phyloP scores from a whole-genome alignment of 2,113 vertebrate species.

The Rhinogobius similis region DNA sequence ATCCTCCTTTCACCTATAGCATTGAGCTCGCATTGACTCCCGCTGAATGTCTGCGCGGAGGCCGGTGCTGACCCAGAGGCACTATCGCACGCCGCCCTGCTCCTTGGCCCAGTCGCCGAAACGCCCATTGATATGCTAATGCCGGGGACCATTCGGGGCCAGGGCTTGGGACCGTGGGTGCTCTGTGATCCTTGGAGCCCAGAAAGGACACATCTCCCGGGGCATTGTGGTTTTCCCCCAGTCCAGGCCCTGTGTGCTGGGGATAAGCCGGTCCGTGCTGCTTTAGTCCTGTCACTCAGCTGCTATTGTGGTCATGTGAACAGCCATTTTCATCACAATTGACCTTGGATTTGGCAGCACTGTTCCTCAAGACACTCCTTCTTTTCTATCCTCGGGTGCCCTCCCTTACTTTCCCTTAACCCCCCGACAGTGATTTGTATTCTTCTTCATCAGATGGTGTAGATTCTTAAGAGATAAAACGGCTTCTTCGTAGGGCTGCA shows the following conservation, averaged over 20 bases:
- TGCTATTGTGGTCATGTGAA: conserved; percentile 74
- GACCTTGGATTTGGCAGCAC: conserved; percentile 70
- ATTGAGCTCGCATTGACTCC: conserved; percentile 65
- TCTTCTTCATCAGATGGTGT: conserved; percentile 36
- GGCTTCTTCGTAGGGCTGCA: neutral
- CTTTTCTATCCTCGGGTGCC: conserved; percentile 48
- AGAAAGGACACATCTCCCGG: conserved; percentile 72
- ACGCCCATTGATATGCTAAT: conserved; percentile 74
- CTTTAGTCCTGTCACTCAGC: conserved; percentile 76
- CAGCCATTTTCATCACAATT: conserved; percentile 78
- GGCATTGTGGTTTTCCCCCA: conserved; percentile 71
- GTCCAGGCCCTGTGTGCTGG: conserved; percentile 73
- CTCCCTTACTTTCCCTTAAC: conserved; percentile 48
- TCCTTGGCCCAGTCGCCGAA: conserved; percentile 52
- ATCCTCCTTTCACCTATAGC: conserved; percentile 56
- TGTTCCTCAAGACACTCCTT: conserved; percentile 58
- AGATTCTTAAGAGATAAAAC: conserved; percentile 25
- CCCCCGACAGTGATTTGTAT: conserved; percentile 48
- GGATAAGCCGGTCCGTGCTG: conserved; percentile 70
- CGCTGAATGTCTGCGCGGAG: conserved; percentile 59
- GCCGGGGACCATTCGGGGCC: conserved; percentile 60
- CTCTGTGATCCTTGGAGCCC: conserved; percentile 73
- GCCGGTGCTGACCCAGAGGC: conserved; percentile 56
- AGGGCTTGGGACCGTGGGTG: conserved; percentile 69
- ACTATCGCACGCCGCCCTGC: conserved; percentile 57